These are phyloP conservation scores for Scaeva pyrastri DNA, from an alignment of 2,888 invertebrate species.

Conservation along the genomic window DNA sequence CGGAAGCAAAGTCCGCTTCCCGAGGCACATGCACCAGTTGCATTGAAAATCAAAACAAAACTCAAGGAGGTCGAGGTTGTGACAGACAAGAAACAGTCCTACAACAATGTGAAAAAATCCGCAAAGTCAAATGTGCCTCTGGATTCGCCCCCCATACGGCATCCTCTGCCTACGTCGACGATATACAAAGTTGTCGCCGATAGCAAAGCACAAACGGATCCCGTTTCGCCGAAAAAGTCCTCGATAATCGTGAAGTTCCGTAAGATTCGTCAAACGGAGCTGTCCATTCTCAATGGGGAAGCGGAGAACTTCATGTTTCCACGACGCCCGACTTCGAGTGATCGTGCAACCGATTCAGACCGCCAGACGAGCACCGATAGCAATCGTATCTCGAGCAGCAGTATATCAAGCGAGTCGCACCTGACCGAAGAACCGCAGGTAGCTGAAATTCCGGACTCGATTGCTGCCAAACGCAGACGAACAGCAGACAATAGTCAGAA, in stretches of 20 bases:
- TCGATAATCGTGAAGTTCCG: slow-evolving; percentile 90
- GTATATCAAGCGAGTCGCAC: slow-evolving; percentile 77
- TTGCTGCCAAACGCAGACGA: slow-evolving; percentile 64
- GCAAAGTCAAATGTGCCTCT: slow-evolving; percentile 45
- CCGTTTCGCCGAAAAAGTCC: slow-evolving; percentile 79
- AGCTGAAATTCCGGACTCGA: slow-evolving; percentile 69
- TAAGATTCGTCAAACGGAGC: slow-evolving; percentile 89
- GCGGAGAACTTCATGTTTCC: slow-evolving; percentile 95
- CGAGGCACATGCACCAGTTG: background rate
- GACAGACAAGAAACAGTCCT: slow-evolving; percentile 61
- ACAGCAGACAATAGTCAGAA: slow-evolving; percentile 63
- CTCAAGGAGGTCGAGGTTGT: slow-evolving; percentile 74
- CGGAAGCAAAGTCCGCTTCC: slow-evolving; percentile 63
- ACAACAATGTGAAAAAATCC: slow-evolving; percentile 46
- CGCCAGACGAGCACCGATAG: slow-evolving; percentile 84
- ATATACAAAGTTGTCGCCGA: slow-evolving; percentile 82
- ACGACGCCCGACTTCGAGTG: slow-evolving; percentile 83
- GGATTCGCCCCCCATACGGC: slow-evolving; percentile 82
- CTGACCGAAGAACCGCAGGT: slow-evolving; percentile 71
- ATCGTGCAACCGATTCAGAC: slow-evolving; percentile 84
- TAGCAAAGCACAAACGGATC: slow-evolving; percentile 76
- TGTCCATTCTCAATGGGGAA: slow-evolving; percentile 91
- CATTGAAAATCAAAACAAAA: slow-evolving; percentile 75
- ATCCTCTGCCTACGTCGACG: slow-evolving; percentile 82
- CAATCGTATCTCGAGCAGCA: slow-evolving; percentile 77